Conservation (phyloP, 2,113 vertebrate genomes). For the Macrotus californicus region DNA sequence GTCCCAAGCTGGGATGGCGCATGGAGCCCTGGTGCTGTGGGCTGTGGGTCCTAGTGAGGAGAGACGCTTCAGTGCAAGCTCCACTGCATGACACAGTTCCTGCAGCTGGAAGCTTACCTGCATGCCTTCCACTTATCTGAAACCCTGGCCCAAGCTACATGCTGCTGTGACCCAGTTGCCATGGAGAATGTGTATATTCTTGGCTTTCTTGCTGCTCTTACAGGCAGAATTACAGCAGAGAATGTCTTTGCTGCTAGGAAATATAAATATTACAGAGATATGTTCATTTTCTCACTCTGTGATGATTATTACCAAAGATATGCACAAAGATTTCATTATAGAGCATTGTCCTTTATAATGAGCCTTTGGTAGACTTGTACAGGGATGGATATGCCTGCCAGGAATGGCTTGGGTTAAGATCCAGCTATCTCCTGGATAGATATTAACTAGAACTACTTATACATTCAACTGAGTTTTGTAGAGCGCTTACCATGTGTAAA, state of each 20-base stretch:
- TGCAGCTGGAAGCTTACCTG: conserved; percentile 4
- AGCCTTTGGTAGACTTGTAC: not conserved
- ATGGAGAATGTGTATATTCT: conserved; percentile 66
- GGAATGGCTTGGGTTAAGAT: not conserved
- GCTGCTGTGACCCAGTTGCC: conserved; percentile 73
- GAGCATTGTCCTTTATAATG: conserved; percentile 48
- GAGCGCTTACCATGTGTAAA: not conserved
- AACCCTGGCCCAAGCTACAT: conserved; percentile 29
- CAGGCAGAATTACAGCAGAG: conserved; percentile 63
- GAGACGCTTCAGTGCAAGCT: not conserved
- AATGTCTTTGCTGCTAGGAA: conserved; percentile 73
- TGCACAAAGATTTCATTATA: conserved; percentile 64
- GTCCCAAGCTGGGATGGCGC: accelerated
- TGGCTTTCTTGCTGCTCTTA: conserved; percentile 65
- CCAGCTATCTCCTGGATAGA: not conserved
- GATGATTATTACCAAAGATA: conserved; percentile 69
- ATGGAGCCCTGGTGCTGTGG: not conserved
- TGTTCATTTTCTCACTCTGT: conserved; percentile 67
- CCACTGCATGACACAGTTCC: not conserved
- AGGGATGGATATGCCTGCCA: not conserved
- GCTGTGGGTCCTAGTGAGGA: not conserved
- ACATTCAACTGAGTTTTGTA: not conserved
- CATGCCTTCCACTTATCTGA: conserved; percentile 5
- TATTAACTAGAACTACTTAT: not conserved
- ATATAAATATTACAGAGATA: conserved; percentile 72